Evolutionary conservation across 2,113 vertebrate species (phyloP).

Genomic region (Entelurus aequoreus): DNA sequence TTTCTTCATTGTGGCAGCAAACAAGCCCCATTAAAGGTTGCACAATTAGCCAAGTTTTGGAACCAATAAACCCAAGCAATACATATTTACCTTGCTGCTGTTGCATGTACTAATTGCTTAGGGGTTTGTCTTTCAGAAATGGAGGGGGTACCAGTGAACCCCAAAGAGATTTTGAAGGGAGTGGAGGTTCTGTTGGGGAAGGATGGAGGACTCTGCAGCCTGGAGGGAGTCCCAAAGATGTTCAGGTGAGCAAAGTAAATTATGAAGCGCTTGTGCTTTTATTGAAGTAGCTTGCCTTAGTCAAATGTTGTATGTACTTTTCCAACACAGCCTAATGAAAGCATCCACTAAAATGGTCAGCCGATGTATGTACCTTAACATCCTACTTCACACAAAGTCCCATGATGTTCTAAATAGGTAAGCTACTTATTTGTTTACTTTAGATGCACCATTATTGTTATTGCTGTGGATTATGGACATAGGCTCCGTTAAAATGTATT

Average conservation of each 20-base stretch:
- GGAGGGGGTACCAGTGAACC: slow-evolving; percentile 89
- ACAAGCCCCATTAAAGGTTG: background rate
- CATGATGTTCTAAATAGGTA: slow-evolving; percentile 85
- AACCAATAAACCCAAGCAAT: background rate
- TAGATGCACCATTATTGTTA: background rate
- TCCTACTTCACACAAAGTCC: slow-evolving; percentile 88
- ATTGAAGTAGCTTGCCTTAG: background rate
- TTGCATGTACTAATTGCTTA: background rate
- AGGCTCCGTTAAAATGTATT: background rate
- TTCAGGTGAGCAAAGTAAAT: slow-evolving; percentile 74
- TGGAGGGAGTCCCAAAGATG: slow-evolving; percentile 88
- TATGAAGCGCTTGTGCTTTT: background rate
- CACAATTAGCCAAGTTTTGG: background rate
- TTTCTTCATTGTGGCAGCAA: slow-evolving; percentile 15
- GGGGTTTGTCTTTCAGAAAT: slow-evolving; percentile 75
- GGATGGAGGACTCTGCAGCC: slow-evolving; percentile 87
- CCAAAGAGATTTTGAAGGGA: slow-evolving; percentile 88
- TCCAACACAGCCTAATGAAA: slow-evolving; percentile 83
- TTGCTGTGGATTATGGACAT: background rate
- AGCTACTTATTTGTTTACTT: slow-evolving; percentile 7
- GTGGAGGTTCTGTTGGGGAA: slow-evolving; percentile 86
- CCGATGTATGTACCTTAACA: slow-evolving; percentile 94
- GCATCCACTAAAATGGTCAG: slow-evolving; percentile 93
- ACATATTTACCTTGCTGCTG: background rate
- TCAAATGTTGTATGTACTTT: background rate